A percentile compares a stretch with the other conserved stretches of the same genome.
Conservation (phyloP, 2,113 vertebrate species). For the Pelusios castaneus region DNA sequence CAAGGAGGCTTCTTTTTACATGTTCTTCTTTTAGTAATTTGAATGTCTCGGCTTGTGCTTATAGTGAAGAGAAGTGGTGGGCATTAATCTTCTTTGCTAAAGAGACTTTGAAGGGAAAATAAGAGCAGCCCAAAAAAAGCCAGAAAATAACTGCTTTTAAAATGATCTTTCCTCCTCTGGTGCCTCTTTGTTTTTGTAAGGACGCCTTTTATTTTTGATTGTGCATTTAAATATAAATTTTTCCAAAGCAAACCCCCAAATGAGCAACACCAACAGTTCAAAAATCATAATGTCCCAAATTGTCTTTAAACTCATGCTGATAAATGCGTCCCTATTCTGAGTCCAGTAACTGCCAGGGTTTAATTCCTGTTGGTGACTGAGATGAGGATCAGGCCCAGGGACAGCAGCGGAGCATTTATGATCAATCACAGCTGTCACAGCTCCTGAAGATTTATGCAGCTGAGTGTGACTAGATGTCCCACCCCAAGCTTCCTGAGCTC, state of each 20-base stretch:
- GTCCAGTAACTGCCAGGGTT: background rate
- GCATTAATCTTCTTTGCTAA: slow-evolving; percentile 44
- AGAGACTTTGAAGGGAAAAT: slow-evolving; percentile 27
- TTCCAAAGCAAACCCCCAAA: background rate
- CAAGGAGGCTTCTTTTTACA: slow-evolving; percentile 31
- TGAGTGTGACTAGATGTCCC: background rate
- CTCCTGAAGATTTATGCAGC: slow-evolving; percentile 1
- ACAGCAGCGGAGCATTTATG: background rate
- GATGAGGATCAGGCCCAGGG: background rate
- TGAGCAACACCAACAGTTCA: slow-evolving; percentile 35
- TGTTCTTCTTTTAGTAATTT: slow-evolving; percentile 36
- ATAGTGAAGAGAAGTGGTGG: slow-evolving; percentile 37
- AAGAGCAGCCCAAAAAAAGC: slow-evolving; percentile 12
- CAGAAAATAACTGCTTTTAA: slow-evolving; percentile 27
- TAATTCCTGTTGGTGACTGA: background rate
- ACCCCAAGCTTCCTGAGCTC: background rate
- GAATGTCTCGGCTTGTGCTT: slow-evolving; percentile 45
- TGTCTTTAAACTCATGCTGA: background rate
- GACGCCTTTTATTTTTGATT: background rate
- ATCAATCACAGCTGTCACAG: background rate
- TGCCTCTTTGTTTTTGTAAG: slow-evolving; percentile 56
- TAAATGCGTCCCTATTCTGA: background rate
- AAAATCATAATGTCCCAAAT: background rate
- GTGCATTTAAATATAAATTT: background rate
- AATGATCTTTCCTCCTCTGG: background rate